Percentiles rank a stretch among this genome's conserved stretches.
phyloP scores from a whole-genome alignment of 2,797 vertebrate species.

The Apogon talboti region DNA sequence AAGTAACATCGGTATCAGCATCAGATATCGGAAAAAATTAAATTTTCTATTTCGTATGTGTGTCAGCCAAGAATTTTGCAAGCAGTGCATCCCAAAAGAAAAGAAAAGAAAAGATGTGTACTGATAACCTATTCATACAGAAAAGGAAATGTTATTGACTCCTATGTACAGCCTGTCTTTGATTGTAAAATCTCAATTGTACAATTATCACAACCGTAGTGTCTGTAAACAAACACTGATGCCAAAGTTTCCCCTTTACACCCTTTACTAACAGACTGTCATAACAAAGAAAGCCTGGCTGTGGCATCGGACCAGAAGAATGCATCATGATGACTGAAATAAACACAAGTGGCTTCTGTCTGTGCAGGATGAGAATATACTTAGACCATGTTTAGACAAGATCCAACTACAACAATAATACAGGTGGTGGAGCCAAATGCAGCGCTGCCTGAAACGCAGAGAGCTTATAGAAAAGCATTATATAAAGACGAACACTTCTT shows the following conservation, averaged over 20 bases:
- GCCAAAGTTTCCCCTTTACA: too few species aligned
- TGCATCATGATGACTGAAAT: conserved; percentile 60
- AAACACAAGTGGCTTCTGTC: conserved; percentile 63
- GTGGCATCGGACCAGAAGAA: conserved; percentile 46
- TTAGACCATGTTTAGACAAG: conserved; percentile 56
- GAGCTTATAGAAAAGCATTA: background rate
- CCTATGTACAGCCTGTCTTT: too few species aligned
- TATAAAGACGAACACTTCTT: background rate
- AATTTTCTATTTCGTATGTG: too few species aligned
- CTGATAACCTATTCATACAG: too few species aligned
- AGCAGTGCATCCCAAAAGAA: too few species aligned
- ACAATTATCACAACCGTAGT: conserved; percentile 38
- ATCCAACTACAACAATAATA: conserved; percentile 65
- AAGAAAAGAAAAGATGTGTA: too few species aligned
- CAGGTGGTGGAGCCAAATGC: conserved; percentile 44
- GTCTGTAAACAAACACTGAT: too few species aligned
- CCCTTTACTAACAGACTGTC: conserved; percentile 41
- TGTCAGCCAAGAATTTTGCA: too few species aligned
- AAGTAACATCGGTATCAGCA: too few species aligned
- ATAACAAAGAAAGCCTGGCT: conserved; percentile 40
- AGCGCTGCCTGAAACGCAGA: background rate
- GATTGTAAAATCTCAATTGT: too few species aligned
- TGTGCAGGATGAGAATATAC: conserved; percentile 60
- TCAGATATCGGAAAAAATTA: too few species aligned
- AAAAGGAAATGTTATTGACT: too few species aligned